Base-by-base conservation (phyloP, 2,113 vertebrate species). In the Odocoileus hemionus region DNA sequence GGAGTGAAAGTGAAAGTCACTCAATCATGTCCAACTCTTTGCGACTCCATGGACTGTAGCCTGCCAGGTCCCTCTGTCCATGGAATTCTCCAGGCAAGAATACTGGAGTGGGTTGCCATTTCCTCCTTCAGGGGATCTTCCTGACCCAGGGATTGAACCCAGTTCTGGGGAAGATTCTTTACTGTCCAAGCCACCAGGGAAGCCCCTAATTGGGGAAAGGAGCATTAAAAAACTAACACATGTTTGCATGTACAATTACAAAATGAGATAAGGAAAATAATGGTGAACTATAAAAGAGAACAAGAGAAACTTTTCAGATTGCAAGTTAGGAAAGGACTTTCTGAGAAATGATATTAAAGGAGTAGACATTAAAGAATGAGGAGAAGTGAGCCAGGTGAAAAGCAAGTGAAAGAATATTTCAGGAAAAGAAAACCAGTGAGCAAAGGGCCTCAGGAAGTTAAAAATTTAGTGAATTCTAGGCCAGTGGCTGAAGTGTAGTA, bases 191-290 rank as follows among this genome's bases (percentile, higher is more conserved):
- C 36, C n/a, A 74, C 67, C 21, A 39, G 36, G 67, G 36, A 74
- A 74, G 67, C 21, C 36, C 67, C 36, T 39, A 80, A 52, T 1
- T 60, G 45, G 61, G 8, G 5, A 92, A 36, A 82, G 0, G 52
- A 21, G 28, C 57, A 95, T 95, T 94, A 86, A 96, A 96, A 94
- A n/a, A 15, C 39, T 82, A 95, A 93, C 26, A 82, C 1, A 57
- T 74, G 13, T 83, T 86, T 89, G 52, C 93, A 96, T 33, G 76
- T 86, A 52, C 86, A 92, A 89, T 92, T 96, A 94, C 50, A 97
- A 79, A 83, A 33, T 79, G 52, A 61, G 39, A 47, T 96, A 92
- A 89, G 28, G 13, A 79, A 96, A 96, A 89, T 87, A 95, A 93
- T 33, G 83, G 33, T 39, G 26, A 70, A 91, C 45, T 94, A 55